Evolutionary conservation across 2,113 vertebrate species (phyloP), one percentile per base, ranked within the genome.

Genomic region (Eubucco bourcierii): DNA sequence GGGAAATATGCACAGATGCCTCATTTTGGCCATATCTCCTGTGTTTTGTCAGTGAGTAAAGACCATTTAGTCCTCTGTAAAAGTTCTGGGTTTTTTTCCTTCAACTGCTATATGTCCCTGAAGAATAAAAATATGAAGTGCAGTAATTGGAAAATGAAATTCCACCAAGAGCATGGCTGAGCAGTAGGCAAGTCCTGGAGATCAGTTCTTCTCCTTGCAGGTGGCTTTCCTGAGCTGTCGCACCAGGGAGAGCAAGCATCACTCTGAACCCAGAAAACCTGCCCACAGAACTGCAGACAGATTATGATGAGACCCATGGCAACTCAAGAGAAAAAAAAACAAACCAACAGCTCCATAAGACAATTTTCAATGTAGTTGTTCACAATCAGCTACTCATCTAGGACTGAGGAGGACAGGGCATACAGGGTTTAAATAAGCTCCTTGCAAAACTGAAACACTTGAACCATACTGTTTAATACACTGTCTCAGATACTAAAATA

Each of bases 141-240:
- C 3, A 60, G 65, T 12, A 60, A 67, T 34, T 8, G 0, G 60
- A 90, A 88, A 53, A 37, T 1, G 7, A 80, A 93, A 64, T n/a
- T 61, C 44, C 31, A 23, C n/a, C 2, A 1, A 21, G 65, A 59
- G 21, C 9, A 2, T 0, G 0, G n/a, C 29, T 33, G 61, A 94
- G 81, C 6, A 2, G 31, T 2, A 17, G 41, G 37, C 14, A 5
- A 33, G 37, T 37, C 73, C 41, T 55, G 15, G 52, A 83, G 87
- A 94, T 67, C 41, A 5, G 74, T 70, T 23, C 0, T 68, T 4
- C 50, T 4, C 0, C 85, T 73, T 73, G 59, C 72, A 59, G 61
- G 46, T 21, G 21, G 73, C 60, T 11, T 33, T 59, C 33, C 68
- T 0, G 1, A 68, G 31, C 55, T 33, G 19, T 47, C 1, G 0